These are phyloP conservation scores for Chrysomallon squamiferum DNA, from an alignment of 1,140 invertebrate species.

Conservation along the genomic window DNA sequence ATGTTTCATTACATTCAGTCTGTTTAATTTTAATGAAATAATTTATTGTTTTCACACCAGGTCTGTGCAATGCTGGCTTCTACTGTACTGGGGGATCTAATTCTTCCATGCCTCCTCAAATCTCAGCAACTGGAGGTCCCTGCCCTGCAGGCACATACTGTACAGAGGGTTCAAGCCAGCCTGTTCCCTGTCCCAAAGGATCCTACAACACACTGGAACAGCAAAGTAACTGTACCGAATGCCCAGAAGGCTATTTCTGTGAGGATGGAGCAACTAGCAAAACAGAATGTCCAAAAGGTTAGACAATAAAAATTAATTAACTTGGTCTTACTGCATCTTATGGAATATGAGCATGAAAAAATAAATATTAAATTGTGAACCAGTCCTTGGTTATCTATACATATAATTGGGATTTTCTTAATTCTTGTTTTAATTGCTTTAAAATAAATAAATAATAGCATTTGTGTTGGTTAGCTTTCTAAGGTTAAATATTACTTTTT, in stretches of 20 bases:
- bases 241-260: conserved; percentile 55
- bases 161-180: conserved; percentile 38
- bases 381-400: too few relatives aligned
- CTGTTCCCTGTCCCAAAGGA: conserved; percentile 42
- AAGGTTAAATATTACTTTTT: too few relatives aligned
- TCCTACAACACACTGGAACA: conserved; percentile 38
- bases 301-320: too few relatives aligned
- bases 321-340: too few relatives aligned
- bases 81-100: conserved; percentile 51
- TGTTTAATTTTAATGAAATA: too few relatives aligned
- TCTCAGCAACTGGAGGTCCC: conserved; percentile 45
- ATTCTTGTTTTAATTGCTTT: too few relatives aligned
- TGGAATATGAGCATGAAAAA: too few relatives aligned
- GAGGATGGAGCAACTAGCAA: conserved; percentile 31
- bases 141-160: conserved; percentile 55
- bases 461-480: too few relatives aligned
- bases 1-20: too few relatives aligned
- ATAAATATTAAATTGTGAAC: too few relatives aligned
- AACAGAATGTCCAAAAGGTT: conserved; percentile 47
- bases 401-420: too few relatives aligned
- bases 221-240: conserved; percentile 45
- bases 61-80: conserved; percentile 50
- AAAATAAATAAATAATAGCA: too few relatives aligned
- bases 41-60: not conserved
- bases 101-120: conserved; percentile 37